Base-by-base conservation (phyloP, 2,888 invertebrate species). In the Yponomeuta plumbellus region DNA sequence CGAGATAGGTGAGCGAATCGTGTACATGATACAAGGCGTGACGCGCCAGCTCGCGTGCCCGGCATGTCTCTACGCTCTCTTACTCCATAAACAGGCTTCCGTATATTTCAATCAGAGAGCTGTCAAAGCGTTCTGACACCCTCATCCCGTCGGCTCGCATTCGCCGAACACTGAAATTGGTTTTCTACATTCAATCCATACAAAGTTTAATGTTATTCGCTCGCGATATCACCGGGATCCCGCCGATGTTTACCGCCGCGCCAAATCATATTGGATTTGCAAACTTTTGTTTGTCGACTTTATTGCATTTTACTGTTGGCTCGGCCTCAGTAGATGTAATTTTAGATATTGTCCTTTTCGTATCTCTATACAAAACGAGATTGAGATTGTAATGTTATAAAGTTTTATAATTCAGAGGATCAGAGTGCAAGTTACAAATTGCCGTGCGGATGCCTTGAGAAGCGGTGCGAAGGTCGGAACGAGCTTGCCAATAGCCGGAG, bases 101-200 rank as follows among this genome's bases (percentile, higher is more conserved):
- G 92, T 92, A 92, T 92, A 92, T 92, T 92, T 92, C 92, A 92
- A 92, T 92, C 92, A 92, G 92, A 85, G 90, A 92, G 87, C 92
- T 92, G 92, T 92, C 92, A 92, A 92, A 91, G 90, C 92, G 85
- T 91, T 92, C 90, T 92, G 91, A 91, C 91, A 90, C 91, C 92
- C 92, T 92, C 92, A 92, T 91, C 91, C 90, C 87, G 86, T 86
- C 90, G 91, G 90, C 91, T 88, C 90, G 90, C 88, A 87, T 88
- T 89, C 91, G 88, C 85, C 90, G 91, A 87, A 84, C 87, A 88
- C 90, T 90, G 89, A 91, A 91, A 91, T 91, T 91, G 91, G 91
- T 91, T 91, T 91, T 91, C 91, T 91, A 91, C 91, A 91, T 91
- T 90, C 91, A 91, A 91, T 91, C 90, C 91, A 91, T 91, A 91